Base-by-base conservation (phyloP, 2,888 invertebrate genomes). In the Prosapia bicincta region DNA sequence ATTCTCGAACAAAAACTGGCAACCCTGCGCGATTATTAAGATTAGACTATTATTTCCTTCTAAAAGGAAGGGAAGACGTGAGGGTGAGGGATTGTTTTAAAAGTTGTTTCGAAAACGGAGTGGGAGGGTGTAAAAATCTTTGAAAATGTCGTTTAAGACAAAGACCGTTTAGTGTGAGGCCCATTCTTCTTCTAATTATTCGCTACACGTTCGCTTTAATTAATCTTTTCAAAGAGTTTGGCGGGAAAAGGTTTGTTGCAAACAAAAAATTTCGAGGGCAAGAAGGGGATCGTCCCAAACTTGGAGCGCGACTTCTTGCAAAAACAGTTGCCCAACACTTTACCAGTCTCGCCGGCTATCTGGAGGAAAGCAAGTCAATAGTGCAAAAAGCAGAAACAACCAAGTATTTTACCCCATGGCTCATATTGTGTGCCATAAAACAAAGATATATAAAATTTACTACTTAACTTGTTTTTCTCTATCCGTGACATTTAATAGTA, bases 51-150 rank as follows among this genome's bases (percentile, higher is more conserved):
- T 77, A 75, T 78, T 77, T 77, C 75, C 78, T 77, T 75, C 73
- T 77, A 67, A 71, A 76, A 67, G 71, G 65, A 65, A 68, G 72
- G 76, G 71, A 76, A 43, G 69, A 71, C 43, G 15, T 28, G 69
- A 43, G 68, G 78, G 79, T 76, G 76, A 77, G 76, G 77, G 78
- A 77, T 79, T 77, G 79, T 79, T 78, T 78, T 78, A 79, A 79
- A 79, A 79, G 76, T 79, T 79, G 77, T 78, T 71, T 77, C 70
- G 66, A 65, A 74, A 43, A 71, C 38, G 66, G 76, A 75, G 73
- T 67, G 67, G 43, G 70, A n/a, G 68, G 54, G 76, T 75, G 75
- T 78, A 79, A 79, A 79, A 79, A 79, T 78, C 76, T 78, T 77
- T 74, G 75, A 76, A 79, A 78, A 79, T 77, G 75, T 78, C 79